Conservation (phyloP, 2,888 invertebrate species). For the Leptogaster cylindrica region DNA sequence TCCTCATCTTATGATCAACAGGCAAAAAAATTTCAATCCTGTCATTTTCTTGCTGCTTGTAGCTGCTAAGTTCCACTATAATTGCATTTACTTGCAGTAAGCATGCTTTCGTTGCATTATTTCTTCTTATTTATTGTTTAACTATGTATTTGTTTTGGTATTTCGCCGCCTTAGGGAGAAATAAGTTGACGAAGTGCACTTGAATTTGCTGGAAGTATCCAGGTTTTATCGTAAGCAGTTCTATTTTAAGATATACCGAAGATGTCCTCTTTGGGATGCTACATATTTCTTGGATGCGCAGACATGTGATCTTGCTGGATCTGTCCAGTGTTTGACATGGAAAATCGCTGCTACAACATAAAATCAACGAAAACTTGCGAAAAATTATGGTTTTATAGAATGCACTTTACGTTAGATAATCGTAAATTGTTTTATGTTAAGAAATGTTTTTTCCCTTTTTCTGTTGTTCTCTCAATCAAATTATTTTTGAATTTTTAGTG, state of each 20-base stretch:
- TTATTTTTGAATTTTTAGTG: no score
- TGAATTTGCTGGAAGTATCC: slow-evolving; percentile 14
- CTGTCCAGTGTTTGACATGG: slow-evolving; percentile 9
- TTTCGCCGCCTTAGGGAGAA: neutral
- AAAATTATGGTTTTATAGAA: no score
- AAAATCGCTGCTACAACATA: slow-evolving; percentile 19
- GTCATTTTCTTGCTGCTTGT: neutral
- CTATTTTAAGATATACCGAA: slow-evolving; percentile 9
- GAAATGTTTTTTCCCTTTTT: no score
- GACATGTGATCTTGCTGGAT: slow-evolving; percentile 16
- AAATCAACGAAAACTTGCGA: no score
- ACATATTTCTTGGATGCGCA: slow-evolving; percentile 1
- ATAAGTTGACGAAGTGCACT: slow-evolving; percentile 15
- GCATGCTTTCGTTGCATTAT: neutral
- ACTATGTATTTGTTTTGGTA: neutral
- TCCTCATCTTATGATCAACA: neutral
- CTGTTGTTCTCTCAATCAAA: no score
- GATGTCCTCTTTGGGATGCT: neutral
- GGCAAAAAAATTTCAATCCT: neutral
- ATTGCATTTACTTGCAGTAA: slow-evolving; percentile 8
- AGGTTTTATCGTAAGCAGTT: slow-evolving; percentile 8
- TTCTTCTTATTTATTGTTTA: no score
- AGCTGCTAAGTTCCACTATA: neutral
- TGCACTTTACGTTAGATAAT: no score
- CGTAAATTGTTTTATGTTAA: no score